A percentile compares a stretch with the other conserved stretches of the same genome.
These are phyloP conservation scores for Anas platyrhynchos DNA, from an alignment of 2,113 vertebrate genomes.

Conservation along the genomic window DNA sequence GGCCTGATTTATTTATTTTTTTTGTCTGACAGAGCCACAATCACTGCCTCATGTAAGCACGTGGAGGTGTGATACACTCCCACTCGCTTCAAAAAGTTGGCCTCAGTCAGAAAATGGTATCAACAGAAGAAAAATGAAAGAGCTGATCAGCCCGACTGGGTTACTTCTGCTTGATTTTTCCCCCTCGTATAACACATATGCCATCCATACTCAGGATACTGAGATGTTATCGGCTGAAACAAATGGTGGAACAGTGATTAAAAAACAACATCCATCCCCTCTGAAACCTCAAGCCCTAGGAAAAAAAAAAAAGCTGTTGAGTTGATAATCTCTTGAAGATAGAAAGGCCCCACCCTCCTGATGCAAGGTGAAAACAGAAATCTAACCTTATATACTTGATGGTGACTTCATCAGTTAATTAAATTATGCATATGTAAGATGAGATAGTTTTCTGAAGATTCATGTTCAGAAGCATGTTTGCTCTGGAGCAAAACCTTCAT, in stretches of 20 bases:
- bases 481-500: conserved; percentile 15
- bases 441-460: conserved; percentile 22
- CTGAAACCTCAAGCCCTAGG: conserved; percentile 35
- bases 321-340: conserved; percentile 41
- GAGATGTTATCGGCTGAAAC: conserved; percentile 27
- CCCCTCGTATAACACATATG: neutral
- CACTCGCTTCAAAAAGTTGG: neutral
- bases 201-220: neutral
- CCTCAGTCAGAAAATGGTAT: neutral
- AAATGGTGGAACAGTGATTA: neutral
- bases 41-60: neutral
- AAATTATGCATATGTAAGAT: conserved; percentile 18
- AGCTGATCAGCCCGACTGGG: accelerated
- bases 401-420: conserved; percentile 53
- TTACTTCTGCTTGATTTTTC: neutral
- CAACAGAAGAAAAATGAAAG: neutral
- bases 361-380: conserved; percentile 42
- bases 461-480: conserved; percentile 25
- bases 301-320: conserved; percentile 37
- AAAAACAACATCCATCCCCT: neutral
- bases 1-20: neutral
- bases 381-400: neutral
- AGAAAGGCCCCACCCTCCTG: conserved; percentile 52
- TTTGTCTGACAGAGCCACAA: neutral
- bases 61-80: neutral